Base-by-base conservation (phyloP, 2,888 invertebrate genomes). In the Smittia sp. region DNA sequence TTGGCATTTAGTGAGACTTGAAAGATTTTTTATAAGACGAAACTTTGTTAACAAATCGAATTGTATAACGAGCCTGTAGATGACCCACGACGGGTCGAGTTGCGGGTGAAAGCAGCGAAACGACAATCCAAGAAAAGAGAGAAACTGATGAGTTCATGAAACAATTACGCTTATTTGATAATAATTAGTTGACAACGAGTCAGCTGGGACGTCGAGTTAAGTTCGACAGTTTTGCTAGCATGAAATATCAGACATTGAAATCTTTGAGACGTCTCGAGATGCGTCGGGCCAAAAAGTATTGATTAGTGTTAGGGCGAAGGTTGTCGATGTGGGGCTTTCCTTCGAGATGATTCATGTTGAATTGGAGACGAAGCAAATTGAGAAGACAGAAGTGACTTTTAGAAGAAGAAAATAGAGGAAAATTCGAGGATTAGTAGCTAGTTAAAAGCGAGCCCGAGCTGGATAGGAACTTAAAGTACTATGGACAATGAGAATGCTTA, bases 11-110 rank as follows among this genome's bases (percentile, higher is more conserved):
- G 25, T 41, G n/a, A 22, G n/a, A 15, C 27, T 70, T 70, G 52
- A n/a, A 6, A 46, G 27, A 13, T 20, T 15, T 54, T 54, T 70
- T 70, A 54, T 70, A 52, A n/a, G 24, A 54, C 25, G 69, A 54
- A 70, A 70, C 54, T 70, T 70, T 70, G 69, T 70, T 70, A 70
- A 70, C 69, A 70, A 70, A 20, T 11, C 2, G 52, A 13, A 70
- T 52, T 27, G 27, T 18, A 18, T 11, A 6, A 27, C 46, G 41
- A 24, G 22, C 11, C 3, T n/a, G 46, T 25, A 68, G 13, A 22
- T 41, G 38, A 52, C 13, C 52, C 2, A 62, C 11, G 11, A 46
- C n/a, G 13, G 46, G 13, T 13, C 4, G 46, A 2, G 46, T 46
- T n/a, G 2, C 6, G 39, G 7, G 7, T 7, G 39, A 39, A 39